These are phyloP conservation scores for Heteromurus nitidus DNA, from an alignment of 2,888 invertebrate genomes.

Conservation along the genomic window DNA sequence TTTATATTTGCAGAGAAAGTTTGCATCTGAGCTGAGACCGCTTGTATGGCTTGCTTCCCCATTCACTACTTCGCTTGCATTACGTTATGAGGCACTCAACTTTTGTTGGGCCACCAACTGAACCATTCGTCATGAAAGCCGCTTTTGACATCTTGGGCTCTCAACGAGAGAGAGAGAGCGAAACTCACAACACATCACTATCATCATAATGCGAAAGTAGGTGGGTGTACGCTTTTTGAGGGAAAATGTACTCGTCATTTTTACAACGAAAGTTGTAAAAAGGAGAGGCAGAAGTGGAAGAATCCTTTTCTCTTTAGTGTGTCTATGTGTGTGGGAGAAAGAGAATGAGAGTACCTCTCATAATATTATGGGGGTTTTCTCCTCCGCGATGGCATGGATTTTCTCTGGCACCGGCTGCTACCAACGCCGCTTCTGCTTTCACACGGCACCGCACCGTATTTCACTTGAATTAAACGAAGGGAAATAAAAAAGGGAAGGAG, in stretches of 20 bases:
- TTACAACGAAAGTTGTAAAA: not conserved
- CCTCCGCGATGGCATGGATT: no score
- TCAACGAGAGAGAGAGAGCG: no score
- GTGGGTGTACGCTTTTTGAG: not conserved
- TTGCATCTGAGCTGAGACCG: not conserved
- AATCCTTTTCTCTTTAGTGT: not conserved
- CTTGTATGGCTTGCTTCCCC: not conserved
- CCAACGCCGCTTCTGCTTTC: slow-evolving; percentile 18
- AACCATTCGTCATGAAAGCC: slow-evolving; percentile 54
- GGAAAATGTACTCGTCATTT: not conserved
- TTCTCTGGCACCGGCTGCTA: slow-evolving; percentile 43
- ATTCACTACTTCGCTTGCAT: no score
- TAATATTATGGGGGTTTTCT: no score
- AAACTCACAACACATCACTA: not conserved
- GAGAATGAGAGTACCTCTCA: no score
- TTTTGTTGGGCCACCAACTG: no score
- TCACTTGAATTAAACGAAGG: slow-evolving; percentile 21
- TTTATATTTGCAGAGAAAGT: slow-evolving; percentile 24
- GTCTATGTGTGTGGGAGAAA: not conserved
- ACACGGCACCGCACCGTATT: slow-evolving; percentile 27
- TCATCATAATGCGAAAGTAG: not conserved
- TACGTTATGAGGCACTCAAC: no score
- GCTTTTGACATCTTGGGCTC: slow-evolving; percentile 43
- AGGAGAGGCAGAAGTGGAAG: not conserved
- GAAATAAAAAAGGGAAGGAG: slow-evolving; percentile 12